These are phyloP conservation scores for Lithophane semibrunnea DNA, from an alignment of 2,888 invertebrate species.

Conservation along the genomic window DNA sequence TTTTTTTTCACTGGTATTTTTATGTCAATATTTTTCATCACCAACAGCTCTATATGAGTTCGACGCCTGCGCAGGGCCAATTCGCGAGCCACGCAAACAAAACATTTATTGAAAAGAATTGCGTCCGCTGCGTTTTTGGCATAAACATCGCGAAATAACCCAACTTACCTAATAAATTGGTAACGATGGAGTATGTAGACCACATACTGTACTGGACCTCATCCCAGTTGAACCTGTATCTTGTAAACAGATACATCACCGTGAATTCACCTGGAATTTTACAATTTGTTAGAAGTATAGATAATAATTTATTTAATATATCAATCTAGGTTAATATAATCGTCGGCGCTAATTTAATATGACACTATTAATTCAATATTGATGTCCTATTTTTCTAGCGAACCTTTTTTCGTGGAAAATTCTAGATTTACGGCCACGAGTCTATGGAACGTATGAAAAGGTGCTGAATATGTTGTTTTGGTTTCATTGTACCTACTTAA, in stretches of 20 bases:
- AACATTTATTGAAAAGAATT: background rate
- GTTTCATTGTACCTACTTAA: no score
- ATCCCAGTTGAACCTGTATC: conserved; percentile 91
- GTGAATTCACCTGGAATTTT: conserved; percentile 89
- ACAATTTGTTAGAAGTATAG: background rate
- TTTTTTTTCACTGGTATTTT: background rate
- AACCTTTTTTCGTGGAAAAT: background rate
- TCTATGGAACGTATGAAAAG: background rate
- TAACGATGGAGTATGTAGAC: conserved; percentile 89
- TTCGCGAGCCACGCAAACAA: background rate
- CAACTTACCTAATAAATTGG: conserved; percentile 77
- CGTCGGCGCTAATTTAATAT: background rate
- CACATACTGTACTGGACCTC: conserved; percentile 91
- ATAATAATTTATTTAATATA: background rate
- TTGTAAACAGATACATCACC: conserved; percentile 89
- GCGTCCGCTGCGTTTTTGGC: background rate
- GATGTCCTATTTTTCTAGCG: background rate
- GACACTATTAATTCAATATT: no score
- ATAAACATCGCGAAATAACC: background rate
- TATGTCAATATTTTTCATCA: background rate
- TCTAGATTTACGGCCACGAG: background rate
- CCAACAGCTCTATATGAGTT: background rate
- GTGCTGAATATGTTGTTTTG: background rate
- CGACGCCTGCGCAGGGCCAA: background rate
- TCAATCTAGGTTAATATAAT: conserved; percentile 7